These are phyloP conservation scores for Carassius gibelio DNA, from an alignment of 2,113 vertebrate species.

Conservation along the genomic window DNA sequence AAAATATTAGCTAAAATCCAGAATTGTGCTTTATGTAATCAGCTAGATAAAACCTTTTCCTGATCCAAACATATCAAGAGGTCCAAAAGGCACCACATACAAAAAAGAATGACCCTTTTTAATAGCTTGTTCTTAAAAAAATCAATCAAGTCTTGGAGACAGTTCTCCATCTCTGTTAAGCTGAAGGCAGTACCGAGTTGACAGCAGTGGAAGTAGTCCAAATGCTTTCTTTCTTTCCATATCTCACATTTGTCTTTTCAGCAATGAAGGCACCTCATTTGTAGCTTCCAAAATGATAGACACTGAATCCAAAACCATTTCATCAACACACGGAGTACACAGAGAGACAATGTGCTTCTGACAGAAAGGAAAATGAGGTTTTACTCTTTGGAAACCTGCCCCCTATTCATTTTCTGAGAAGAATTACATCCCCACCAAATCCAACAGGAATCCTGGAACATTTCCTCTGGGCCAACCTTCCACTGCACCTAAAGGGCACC, in stretches of 20 bases:
- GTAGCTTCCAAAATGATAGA: background rate
- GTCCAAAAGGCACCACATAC: background rate
- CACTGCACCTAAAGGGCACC: constrained; percentile 37
- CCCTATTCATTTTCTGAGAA: constrained; percentile 9
- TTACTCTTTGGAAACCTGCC: constrained; percentile 32
- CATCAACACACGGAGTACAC: constrained; percentile 37
- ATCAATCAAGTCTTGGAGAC: background rate
- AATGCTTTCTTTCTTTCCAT: background rate
- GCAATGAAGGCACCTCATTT: background rate
- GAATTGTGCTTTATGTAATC: background rate
- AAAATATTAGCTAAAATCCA: background rate
- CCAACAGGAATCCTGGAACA: background rate
- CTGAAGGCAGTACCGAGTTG: constrained; percentile 7
- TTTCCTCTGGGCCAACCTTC: constrained; percentile 5
- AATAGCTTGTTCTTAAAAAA: constrained; percentile 2
- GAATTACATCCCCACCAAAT: background rate
- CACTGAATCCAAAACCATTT: constrained; percentile 64
- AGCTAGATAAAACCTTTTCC: background rate
- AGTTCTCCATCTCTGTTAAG: background rate
- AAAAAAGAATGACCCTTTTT: background rate
- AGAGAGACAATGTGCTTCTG: constrained; percentile 40
- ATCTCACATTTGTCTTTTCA: constrained; percentile 38
- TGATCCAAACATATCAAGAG: background rate
- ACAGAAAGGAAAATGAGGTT: constrained; percentile 13
- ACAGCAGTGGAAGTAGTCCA: constrained; percentile 18